Evolutionary conservation across 2,888 invertebrate species (phyloP), one percentile per base, ranked within the genome.

Genomic region (Hemaris fuciformis): DNA sequence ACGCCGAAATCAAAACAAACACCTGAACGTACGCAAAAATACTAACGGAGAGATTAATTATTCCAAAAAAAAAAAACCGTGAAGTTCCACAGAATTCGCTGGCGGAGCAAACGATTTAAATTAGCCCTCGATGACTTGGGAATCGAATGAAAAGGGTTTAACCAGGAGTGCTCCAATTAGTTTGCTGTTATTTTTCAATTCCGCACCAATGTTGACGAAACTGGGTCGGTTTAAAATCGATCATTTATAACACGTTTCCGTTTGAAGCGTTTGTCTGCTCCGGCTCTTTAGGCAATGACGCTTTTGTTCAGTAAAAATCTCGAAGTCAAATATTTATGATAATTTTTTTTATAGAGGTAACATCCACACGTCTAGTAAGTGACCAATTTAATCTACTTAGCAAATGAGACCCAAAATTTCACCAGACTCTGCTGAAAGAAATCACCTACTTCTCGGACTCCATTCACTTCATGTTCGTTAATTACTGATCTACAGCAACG

Each of bases 101-200:
- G 81, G 72, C 80, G 84, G 77, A 85, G 88, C 88, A 88, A 82
- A 88, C 89, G 84, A 85, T 90, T 91, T 90, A 91, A 91, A 91
- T 91, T 90, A 90, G 86, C 83, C 79, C 74, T 62, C 87, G 87
- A 87, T 88, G 88, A 89, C 90, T 91, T 85, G 87, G 84, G 84
- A 88, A 87, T 81, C 81, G 81, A 88, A 87, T 84, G 87, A 84
- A 91, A 90, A 81, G 90, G 90, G 89, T 87, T 89, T 85, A 83
- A 84, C 82, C 87, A 84, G 85, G 84, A 89, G 88, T 85, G 80
- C 75, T 85, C 89, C 91, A 92, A 92, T 92, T 91, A 91, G 88
- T 85, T 88, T 84, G 88, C 88, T 91, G 91, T 91, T 91, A 91
- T 91, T 91, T 91, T 91, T 91, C 82, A 81, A 89, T 91, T 91